These are phyloP conservation scores for Apamea monoglypha DNA, from an alignment of 2,888 invertebrate species.

Conservation along the genomic window DNA sequence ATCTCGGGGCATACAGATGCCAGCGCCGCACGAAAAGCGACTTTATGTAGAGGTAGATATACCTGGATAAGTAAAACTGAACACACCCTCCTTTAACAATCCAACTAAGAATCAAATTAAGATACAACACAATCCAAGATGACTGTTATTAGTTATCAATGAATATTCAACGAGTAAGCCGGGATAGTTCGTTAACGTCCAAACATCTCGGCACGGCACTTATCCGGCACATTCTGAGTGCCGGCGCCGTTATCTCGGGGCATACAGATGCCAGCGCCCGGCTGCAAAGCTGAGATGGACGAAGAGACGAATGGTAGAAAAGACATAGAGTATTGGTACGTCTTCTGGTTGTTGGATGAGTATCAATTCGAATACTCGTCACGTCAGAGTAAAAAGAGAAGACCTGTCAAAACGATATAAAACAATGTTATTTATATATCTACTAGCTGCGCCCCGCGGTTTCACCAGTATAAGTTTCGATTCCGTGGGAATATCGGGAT, in stretches of 20 bases:
- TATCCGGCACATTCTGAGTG: constrained; percentile 70
- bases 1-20: constrained; percentile 73
- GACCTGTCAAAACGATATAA: too few relatives aligned
- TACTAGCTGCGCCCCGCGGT: too few relatives aligned
- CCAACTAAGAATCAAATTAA: constrained; percentile 49
- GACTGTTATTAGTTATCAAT: constrained; percentile 61
- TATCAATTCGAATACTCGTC: neutral
- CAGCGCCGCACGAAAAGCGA: constrained; percentile 12
- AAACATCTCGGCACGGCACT: constrained; percentile 68
- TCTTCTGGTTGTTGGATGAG: too few relatives aligned
- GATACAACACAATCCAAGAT: constrained; percentile 52
- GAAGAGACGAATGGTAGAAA: neutral
- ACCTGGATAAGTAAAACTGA: neutral
- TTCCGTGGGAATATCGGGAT: too few relatives aligned
- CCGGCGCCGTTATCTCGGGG: constrained; percentile 69
- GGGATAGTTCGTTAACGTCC: constrained; percentile 66
- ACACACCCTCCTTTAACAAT: constrained; percentile 1
- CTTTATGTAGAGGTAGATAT: neutral
- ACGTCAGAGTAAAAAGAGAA: neutral
- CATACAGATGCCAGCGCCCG: constrained; percentile 67
- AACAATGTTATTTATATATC: too few relatives aligned
- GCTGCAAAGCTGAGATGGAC: constrained; percentile 16
- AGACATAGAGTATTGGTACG: neutral
- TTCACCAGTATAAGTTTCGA: too few relatives aligned
- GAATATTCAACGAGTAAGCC: constrained; percentile 67